Base-by-base conservation (phyloP, 2,113 vertebrate genomes). In the Piprites chloris region DNA sequence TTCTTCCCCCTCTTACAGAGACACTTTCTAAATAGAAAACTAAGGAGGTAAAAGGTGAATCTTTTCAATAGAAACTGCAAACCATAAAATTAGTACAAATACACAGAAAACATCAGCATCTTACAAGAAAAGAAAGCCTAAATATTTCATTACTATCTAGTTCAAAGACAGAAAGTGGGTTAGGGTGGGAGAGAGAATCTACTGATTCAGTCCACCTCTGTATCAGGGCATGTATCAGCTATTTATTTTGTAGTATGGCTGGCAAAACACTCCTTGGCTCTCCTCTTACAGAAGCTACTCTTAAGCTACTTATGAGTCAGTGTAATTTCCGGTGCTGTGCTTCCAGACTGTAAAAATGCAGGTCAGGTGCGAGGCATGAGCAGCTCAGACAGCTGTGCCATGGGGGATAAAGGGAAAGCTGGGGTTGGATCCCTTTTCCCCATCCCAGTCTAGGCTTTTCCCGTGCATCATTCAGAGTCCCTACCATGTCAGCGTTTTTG, bases 201-300 rank as follows among this genome's bases (percentile, higher is more conserved):
- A 30, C 17, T 2, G 0, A n/a, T 62, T 72, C 55, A 55, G 16
- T 28, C 20, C 42, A n/a, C 6, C 12, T 74, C 58, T 39, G 8
- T 27, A 21, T 35, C 41, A 92, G 16, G 10, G 50, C 16, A 86
- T 73, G 24, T 26, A 68, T 46, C 16, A 88, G 22, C 12, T 47
- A 22, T 33, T 79, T 76, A 22, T 39, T 72, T 76, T 21, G 8
- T 50, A 56, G 19, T 41, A 32, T 2, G 13, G 17, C 26, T 74
- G 42, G n/a, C 5, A 77, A 79, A 89, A 77, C 0, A 0, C 2
- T 50, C n/a, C 20, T 14, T 53, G 32, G 6, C 5, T 90, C 11
- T 84, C 32, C 19, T 77, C n/a, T 23, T n/a, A 41, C 1, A 84
- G n/a, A 76, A 66, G 19, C 28, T 77, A 8, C 9, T 79, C 44